These are phyloP conservation scores for Blastobasis lacticolella DNA, from an alignment of 2,888 invertebrate species.

Conservation along the genomic window DNA sequence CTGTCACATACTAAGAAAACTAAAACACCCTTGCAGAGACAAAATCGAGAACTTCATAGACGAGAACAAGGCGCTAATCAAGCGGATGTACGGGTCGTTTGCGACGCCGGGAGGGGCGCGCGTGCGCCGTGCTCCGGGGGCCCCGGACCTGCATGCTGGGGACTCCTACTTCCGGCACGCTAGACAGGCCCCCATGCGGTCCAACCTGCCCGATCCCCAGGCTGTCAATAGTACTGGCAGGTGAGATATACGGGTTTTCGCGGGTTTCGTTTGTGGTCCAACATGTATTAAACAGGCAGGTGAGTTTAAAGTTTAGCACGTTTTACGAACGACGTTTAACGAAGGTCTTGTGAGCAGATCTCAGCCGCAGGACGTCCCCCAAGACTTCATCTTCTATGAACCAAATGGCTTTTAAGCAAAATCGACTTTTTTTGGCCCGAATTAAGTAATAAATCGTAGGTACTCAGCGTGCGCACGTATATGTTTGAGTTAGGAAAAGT, in stretches of 20 bases:
- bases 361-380: too few relatives aligned
- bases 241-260: slow-evolving; percentile 22
- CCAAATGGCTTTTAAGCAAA: too few relatives aligned
- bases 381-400: too few relatives aligned
- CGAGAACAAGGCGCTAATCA: slow-evolving; percentile 94
- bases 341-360: too few relatives aligned
- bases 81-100: slow-evolving; percentile 95
- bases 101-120: slow-evolving; percentile 65
- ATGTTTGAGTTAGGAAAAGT: too few relatives aligned
- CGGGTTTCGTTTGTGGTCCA: too few relatives aligned
- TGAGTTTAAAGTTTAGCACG: too few relatives aligned
- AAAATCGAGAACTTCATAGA: slow-evolving; percentile 94
- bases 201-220: slow-evolving; percentile 56
- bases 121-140: slow-evolving; percentile 60
- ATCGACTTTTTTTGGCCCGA: too few relatives aligned
- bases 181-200: slow-evolving; percentile 41
- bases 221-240: slow-evolving; percentile 61
- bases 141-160: slow-evolving; percentile 70
- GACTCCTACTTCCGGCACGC: slow-evolving; percentile 67
- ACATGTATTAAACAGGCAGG: too few relatives aligned
- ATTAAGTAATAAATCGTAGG: too few relatives aligned
- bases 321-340: too few relatives aligned
- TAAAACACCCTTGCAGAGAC: slow-evolving; percentile 76
- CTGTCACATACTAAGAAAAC: neutral
- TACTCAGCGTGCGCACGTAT: too few relatives aligned